Conservation (phyloP, 2,113 vertebrate genomes). For the Falco punctatus region DNA sequence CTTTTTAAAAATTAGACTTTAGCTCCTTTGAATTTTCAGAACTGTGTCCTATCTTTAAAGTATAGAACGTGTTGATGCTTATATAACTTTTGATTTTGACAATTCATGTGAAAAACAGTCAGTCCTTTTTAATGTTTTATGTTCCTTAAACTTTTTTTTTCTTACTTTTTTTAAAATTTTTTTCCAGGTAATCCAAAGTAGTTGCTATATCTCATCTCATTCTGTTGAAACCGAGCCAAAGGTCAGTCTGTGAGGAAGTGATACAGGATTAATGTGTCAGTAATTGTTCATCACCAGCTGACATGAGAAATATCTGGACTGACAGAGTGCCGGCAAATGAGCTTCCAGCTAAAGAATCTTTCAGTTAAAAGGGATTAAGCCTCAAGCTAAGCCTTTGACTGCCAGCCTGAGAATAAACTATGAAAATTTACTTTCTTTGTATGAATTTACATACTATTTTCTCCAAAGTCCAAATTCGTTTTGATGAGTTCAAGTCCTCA, state of each 20-base stretch:
- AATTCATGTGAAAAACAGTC: not conserved
- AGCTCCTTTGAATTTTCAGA: not conserved
- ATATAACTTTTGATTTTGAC: not conserved
- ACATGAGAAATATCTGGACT: conserved; percentile 48
- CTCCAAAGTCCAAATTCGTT: not conserved
- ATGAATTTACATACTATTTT: not conserved
- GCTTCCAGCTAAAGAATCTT: conserved; percentile 47
- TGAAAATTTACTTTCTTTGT: not conserved
- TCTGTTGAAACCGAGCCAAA: conserved; percentile 39
- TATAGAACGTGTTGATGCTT: not conserved
- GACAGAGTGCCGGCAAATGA: conserved; percentile 26
- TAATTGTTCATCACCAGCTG: conserved; percentile 60
- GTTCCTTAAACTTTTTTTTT: not conserved
- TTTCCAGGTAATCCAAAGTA: not conserved
- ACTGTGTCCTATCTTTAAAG: not conserved
- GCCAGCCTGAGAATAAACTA: conserved; percentile 31
- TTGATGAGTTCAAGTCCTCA: not conserved
- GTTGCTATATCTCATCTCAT: not conserved
- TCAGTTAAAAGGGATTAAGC: conserved; percentile 47
- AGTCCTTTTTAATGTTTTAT: not conserved
- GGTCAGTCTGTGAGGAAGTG: conserved; percentile 25
- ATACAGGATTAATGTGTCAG: conserved; percentile 56
- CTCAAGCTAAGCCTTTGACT: conserved; percentile 7
- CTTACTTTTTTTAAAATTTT: not conserved
- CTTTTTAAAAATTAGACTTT: not conserved